phyloP scores from a whole-genome alignment of 37 sponge, comb jelly and placozoan genomes.

The Amphimedon queenslandica region DNA sequence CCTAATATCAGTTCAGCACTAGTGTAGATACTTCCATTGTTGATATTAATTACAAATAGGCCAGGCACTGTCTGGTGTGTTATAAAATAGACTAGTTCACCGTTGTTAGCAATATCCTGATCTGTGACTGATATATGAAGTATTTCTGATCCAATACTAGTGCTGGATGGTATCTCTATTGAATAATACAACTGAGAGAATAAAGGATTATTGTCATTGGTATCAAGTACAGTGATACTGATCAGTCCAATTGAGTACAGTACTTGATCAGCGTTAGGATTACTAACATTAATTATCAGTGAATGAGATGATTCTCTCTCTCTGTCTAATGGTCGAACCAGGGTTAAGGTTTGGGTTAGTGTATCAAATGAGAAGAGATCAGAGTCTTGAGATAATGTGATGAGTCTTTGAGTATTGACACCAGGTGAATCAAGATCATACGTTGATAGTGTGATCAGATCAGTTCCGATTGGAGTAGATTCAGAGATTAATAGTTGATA shows the following conservation, averaged over 20 bases:
- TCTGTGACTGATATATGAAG: conserved; percentile 42
- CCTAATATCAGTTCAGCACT: conserved; percentile 2
- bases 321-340: conserved; percentile 45
- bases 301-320: conserved; percentile 14
- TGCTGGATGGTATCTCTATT: conserved; percentile 10
- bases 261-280: conserved; percentile 7
- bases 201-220: conserved; percentile 70
- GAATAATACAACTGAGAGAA: conserved; percentile 39
- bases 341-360: conserved; percentile 30
- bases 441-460: conserved; percentile 45
- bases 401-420: conserved; percentile 8
- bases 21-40: conserved; percentile 47
- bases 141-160: conserved; percentile 44
- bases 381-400: conserved; percentile 15
- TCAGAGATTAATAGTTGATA: conserved; percentile 48
- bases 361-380: conserved; percentile 35
- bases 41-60: conserved; percentile 35
- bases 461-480: conserved; percentile 19
- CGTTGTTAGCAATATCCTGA: conserved; percentile 62
- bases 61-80: conserved; percentile 26
- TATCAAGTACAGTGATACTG: conserved; percentile 33
- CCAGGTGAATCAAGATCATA: conserved; percentile 50
- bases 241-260: conserved; percentile 28
- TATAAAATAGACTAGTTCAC: conserved; percentile 55
- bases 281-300: conserved; percentile 38